These are phyloP conservation scores for Synanthedon tipuliformis DNA, from an alignment of 2,888 invertebrate genomes.

Conservation along the genomic window DNA sequence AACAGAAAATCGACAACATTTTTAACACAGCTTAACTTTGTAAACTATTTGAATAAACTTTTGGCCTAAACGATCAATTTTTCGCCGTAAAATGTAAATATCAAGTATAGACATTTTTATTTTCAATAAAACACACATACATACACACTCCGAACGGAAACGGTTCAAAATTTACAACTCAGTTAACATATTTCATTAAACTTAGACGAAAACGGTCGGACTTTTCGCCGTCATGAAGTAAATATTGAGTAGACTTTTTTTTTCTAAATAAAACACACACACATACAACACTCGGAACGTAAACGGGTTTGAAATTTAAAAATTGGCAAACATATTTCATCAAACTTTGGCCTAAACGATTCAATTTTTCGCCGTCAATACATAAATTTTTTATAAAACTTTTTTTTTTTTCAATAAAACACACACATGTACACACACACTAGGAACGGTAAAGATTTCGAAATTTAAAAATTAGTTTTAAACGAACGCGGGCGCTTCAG, in stretches of 20 bases:
- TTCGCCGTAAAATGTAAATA: neutral
- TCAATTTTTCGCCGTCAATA: neutral
- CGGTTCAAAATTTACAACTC: constrained; percentile 15
- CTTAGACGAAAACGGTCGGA: neutral
- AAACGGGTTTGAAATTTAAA: constrained; percentile 16
- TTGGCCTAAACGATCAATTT: neutral
- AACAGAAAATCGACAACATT: neutral
- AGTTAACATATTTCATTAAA: no score
- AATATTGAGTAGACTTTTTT: constrained; percentile 4
- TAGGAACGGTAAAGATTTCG: constrained; percentile 9
- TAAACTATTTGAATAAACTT: no score
- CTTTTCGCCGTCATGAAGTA: neutral
- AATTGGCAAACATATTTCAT: neutral
- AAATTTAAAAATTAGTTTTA: constrained; percentile 11
- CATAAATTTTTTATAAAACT: constrained; percentile 1
- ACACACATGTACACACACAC: constrained; percentile 9
- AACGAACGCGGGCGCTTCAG: constrained; percentile 21
- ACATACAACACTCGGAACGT: constrained; percentile 8
- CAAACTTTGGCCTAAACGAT: neutral
- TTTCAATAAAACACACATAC: constrained; percentile 5
- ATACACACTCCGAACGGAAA: constrained; percentile 8
- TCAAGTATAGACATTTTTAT: constrained; percentile 3
- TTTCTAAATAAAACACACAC: constrained; percentile 2
- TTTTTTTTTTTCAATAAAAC: constrained; percentile 2
- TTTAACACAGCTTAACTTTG: no score